phyloP scores from a whole-genome alignment of 2,888 invertebrate genomes.

The Dexiosoma caninum region DNA sequence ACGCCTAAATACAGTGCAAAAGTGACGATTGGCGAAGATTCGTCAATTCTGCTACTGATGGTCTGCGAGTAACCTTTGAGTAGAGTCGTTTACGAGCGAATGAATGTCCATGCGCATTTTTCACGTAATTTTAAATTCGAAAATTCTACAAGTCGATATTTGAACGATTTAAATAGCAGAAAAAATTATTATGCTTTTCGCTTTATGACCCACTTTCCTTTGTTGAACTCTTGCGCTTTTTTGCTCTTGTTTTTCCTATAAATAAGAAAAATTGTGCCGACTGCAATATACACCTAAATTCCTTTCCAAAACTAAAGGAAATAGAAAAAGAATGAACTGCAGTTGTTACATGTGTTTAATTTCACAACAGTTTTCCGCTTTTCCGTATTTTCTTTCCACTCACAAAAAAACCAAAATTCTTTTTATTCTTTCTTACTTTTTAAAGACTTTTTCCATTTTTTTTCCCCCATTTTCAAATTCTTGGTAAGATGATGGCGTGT shows the following conservation, averaged over 20 bases:
- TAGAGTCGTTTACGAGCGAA: too few species aligned
- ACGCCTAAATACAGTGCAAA: too few species aligned
- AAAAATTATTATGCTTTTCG: neutral
- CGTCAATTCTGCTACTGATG: too few species aligned
- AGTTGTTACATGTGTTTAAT: constrained; percentile 47
- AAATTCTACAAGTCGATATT: too few species aligned
- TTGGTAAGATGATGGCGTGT: neutral
- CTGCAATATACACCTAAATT: neutral
- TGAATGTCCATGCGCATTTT: too few species aligned
- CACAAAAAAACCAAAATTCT: too few species aligned
- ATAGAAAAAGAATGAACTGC: neutral
- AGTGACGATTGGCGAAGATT: too few species aligned
- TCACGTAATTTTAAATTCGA: too few species aligned
- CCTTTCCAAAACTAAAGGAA: neutral
- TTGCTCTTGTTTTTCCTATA: too few species aligned
- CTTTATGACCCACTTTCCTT: neutral
- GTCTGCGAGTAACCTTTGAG: too few species aligned
- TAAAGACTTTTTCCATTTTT: neutral
- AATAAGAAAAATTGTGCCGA: neutral
- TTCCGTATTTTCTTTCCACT: constrained; percentile 47
- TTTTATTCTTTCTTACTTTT: constrained; percentile 13
- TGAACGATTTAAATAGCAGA: too few species aligned
- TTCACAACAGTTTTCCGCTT: constrained; percentile 54
- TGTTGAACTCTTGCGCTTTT: neutral
- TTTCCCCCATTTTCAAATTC: neutral